A percentile compares a stretch with the other conserved stretches of the same genome.
Conservation (phyloP, 1,140 invertebrate genomes). For the Callitettix versicolor region DNA sequence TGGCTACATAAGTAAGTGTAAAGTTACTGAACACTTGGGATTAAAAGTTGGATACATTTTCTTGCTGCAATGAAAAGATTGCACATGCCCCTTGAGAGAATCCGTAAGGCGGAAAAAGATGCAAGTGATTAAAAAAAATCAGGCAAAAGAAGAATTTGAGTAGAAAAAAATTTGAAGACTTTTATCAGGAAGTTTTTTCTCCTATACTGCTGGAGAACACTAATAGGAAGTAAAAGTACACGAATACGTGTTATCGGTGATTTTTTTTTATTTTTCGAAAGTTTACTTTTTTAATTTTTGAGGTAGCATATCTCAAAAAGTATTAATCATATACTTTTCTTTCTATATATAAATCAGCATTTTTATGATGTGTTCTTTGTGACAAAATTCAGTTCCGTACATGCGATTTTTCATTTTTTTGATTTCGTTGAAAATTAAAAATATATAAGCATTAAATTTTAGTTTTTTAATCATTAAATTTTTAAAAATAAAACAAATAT, state of each 20-base stretch:
- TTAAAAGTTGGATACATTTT: background rate
- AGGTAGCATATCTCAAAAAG: background rate
- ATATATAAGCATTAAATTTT: background rate
- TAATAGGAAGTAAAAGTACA: background rate
- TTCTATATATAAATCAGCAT: no score
- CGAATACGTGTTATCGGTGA: background rate
- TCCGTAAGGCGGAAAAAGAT: background rate
- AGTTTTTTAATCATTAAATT: background rate
- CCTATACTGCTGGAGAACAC: constrained; percentile 3
- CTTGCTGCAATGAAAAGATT: constrained; percentile 2
- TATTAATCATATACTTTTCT: background rate
- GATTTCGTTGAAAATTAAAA: background rate
- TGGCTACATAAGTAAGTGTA: constrained; percentile 2
- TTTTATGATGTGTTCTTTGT: background rate
- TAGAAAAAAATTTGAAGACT: constrained; percentile 6
- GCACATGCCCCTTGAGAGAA: background rate
- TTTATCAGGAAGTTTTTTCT: constrained; percentile 1
- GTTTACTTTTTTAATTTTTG: background rate
- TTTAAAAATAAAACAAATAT: background rate
- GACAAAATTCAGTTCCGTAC: background rate
- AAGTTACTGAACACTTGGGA: constrained; percentile 5
- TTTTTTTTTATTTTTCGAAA: background rate
- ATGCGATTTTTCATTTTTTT: background rate
- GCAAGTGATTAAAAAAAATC: constrained; percentile 4
- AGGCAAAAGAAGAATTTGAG: background rate